These are phyloP conservation scores for Danaus plexippus DNA, from an alignment of 1,140 invertebrate genomes.

Conservation along the genomic window DNA sequence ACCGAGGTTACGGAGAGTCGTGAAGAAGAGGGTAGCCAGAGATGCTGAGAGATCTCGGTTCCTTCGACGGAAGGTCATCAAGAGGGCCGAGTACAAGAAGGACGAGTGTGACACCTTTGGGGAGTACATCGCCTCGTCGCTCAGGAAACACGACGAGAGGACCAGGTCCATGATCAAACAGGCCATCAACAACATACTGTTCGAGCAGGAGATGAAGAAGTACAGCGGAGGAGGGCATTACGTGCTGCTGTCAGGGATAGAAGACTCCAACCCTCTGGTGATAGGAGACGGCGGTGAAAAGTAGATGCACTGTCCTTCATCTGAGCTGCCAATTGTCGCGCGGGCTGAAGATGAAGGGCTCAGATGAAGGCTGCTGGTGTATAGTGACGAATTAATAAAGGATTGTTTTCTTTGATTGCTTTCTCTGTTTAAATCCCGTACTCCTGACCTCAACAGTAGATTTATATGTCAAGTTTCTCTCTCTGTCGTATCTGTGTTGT, in stretches of 20 bases:
- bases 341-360: too few species aligned
- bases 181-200: slow-evolving; percentile 64
- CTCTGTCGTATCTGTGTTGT: too few species aligned
- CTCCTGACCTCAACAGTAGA: too few species aligned
- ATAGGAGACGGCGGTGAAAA: slow-evolving; percentile 26
- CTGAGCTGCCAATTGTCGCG: too few species aligned
- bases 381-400: too few species aligned
- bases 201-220: slow-evolving; percentile 63
- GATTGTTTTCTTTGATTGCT: too few species aligned
- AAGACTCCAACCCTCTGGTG: slow-evolving; percentile 50
- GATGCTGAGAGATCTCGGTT: slow-evolving; percentile 22
- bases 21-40: slow-evolving; percentile 24
- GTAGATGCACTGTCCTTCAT: neutral
- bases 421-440: too few species aligned
- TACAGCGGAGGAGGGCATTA: slow-evolving; percentile 36
- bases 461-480: too few species aligned
- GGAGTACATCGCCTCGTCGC: slow-evolving; percentile 56
- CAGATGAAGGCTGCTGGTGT: too few species aligned
- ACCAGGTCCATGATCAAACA: slow-evolving; percentile 63
- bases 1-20: slow-evolving; percentile 20
- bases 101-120: slow-evolving; percentile 63
- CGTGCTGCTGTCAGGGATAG: slow-evolving; percentile 28
- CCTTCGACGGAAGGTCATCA: slow-evolving; percentile 24
- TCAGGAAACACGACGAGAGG: slow-evolving; percentile 59
- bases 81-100: slow-evolving; percentile 40